Base-by-base conservation (phyloP, 2,113 vertebrate species). In the Atractosteus spatula region DNA sequence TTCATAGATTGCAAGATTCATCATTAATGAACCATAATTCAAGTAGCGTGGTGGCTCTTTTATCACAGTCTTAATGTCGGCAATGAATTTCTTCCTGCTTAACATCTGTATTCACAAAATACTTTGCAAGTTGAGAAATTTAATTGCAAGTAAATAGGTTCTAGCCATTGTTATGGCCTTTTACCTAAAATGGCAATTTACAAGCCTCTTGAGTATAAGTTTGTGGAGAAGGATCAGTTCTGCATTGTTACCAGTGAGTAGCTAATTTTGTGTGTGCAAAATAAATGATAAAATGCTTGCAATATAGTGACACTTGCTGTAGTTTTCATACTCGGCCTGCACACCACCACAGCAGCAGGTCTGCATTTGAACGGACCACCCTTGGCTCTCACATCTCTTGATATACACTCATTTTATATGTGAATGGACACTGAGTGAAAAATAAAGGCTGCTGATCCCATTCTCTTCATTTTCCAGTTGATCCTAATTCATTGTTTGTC, bases 1-100 rank as follows among this genome's bases (percentile, higher is more conserved):
- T 81, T 76, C 13, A 77, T 74, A 42, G 55, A 44, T 41, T 70
- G 55, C n/a, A 43, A 17, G 16, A 7, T 41, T 43, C 3, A 56
- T 55, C 54, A 55, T 72, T 70, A 83, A 43, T 81, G 76, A 83
- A 72, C 79, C 83, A 63, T 77, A 76, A 79, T 78, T 65, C 78
- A 79, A 41, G n/a, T 45, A 55, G 74, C 62, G 42, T 57, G 42
- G 66, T 59, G 43, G 29, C 62, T 62, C 47, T 41, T 70, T 43
- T 45, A 57, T 68, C 55, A 47, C 5, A 51, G 66, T 81, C 72
- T 86, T 84, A 82, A 80, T 83, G 78, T 70, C 76, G 70, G 74
- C 78, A 73, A 71, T 80, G 76, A 85, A 4, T 4, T 0, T 63
- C 55, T 55, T 42, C 74, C 44, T 64, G 41, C 10, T 51, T 51